Percentiles rank a stretch among this genome's conserved stretches.
phyloP scores from a whole-genome alignment of 53 echinoderm and acorn worm species.

The Luidia sarsii region DNA sequence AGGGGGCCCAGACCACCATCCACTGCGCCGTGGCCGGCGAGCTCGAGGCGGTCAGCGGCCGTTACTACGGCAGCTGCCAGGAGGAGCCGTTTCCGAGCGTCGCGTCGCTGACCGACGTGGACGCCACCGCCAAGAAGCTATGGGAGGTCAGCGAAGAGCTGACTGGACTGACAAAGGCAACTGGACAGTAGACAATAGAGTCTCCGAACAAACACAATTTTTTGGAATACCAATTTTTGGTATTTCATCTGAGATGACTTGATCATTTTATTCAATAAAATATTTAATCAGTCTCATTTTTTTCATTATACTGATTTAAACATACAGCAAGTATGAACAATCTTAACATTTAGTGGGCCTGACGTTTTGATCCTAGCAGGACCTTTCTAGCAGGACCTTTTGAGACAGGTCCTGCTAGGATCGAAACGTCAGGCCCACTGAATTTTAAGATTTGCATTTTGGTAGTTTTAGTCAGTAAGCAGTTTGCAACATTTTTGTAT shows the following conservation, averaged over 20 bases:
- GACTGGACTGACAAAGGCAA: conserved; percentile 73
- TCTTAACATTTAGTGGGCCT: too few relatives aligned
- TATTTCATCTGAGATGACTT: not conserved
- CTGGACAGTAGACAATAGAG: not conserved
- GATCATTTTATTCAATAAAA: too few relatives aligned
- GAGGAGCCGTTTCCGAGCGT: conserved; percentile 81
- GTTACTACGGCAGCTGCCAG: conserved; percentile 89
- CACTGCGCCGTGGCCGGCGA: conserved; percentile 82
- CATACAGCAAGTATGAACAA: too few relatives aligned
- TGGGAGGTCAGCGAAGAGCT: conserved; percentile 91
- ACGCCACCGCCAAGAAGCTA: conserved; percentile 76
- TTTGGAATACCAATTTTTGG: not conserved
- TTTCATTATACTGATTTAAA: too few relatives aligned
- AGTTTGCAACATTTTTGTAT: too few relatives aligned
- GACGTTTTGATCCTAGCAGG: too few relatives aligned
- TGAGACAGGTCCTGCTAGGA: too few relatives aligned
- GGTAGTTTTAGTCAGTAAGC: too few relatives aligned
- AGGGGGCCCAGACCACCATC: conserved; percentile 92
- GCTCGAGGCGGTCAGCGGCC: conserved; percentile 71
- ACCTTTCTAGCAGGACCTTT: too few relatives aligned
- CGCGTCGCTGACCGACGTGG: conserved; percentile 63
- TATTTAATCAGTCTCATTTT: too few relatives aligned
- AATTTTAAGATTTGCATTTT: too few relatives aligned
- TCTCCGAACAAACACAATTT: not conserved
- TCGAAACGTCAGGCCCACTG: too few relatives aligned